These are phyloP conservation scores for Atractosteus spatula DNA, from an alignment of 2,113 vertebrate species.

Conservation along the genomic window DNA sequence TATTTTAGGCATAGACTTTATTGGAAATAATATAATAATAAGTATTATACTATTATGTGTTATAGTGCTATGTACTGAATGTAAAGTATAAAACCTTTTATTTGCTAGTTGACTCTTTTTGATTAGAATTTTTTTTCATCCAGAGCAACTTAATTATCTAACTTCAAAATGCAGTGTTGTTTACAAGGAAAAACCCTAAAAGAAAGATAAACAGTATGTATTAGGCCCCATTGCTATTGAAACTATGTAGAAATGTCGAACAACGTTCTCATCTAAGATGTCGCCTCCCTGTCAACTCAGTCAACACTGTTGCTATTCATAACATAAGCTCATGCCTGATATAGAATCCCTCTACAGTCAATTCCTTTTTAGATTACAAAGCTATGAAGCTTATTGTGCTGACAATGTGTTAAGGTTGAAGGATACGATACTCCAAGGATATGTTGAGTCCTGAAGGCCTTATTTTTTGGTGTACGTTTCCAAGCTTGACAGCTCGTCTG, in stretches of 20 bases:
- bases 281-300: not conserved
- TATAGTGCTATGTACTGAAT: too few species aligned
- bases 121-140: too few species aligned
- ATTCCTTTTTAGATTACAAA: not conserved
- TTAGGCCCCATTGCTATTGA: not conserved
- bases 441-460: not conserved
- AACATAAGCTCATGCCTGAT: not conserved
- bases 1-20: too few species aligned
- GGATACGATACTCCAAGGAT: not conserved
- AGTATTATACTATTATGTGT: too few species aligned
- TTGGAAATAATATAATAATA: too few species aligned
- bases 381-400: not conserved
- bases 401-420: not conserved
- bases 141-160: too few species aligned
- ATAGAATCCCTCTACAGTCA: not conserved
- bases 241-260: not conserved
- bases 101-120: too few species aligned
- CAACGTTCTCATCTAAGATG: not conserved
- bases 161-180: too few species aligned
- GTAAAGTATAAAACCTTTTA: too few species aligned
- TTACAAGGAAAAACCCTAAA: too few species aligned
- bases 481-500: conserved; percentile 15
- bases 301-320: not conserved
- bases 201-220: not conserved
- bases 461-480: not conserved